These are phyloP conservation scores for Chrysemys picta DNA, from an alignment of 2,113 vertebrate species.

Conservation along the genomic window DNA sequence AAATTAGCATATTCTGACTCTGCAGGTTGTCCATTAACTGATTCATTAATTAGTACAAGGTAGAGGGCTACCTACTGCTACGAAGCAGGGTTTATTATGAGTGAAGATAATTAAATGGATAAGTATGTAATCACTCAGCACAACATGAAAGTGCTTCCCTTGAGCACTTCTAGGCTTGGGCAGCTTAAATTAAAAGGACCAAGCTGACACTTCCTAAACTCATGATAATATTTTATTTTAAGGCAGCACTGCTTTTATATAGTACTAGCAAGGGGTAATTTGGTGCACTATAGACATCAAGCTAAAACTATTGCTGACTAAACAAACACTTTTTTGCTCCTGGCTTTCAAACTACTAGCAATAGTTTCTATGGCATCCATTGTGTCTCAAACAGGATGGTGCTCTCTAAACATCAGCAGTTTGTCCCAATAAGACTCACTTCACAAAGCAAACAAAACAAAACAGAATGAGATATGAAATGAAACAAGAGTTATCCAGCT, in stretches of 20 bases:
- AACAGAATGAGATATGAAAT: not conserved
- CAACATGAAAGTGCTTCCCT: slow-evolving; percentile 39
- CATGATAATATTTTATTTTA: slow-evolving; percentile 19
- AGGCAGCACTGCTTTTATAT: not conserved
- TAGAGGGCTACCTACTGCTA: slow-evolving; percentile 56
- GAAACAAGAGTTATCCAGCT: not conserved
- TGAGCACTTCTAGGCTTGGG: slow-evolving; percentile 8
- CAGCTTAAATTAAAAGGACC: slow-evolving; percentile 21
- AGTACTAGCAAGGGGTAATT: not conserved
- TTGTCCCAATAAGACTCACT: not conserved
- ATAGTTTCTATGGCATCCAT: not conserved
- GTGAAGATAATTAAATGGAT: slow-evolving; percentile 64
- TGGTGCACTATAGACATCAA: not conserved
- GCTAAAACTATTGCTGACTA: not conserved
- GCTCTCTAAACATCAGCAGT: not conserved
- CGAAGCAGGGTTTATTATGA: slow-evolving; percentile 50
- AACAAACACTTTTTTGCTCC: slow-evolving; percentile 12
- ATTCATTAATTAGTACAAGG: slow-evolving; percentile 72
- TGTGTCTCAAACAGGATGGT: not conserved
- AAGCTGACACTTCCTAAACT: not conserved
- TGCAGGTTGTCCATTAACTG: slow-evolving; percentile 69
- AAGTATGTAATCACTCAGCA: slow-evolving; percentile 57
- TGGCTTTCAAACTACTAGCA: not conserved
- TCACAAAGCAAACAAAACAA: not conserved
- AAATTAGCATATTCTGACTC: slow-evolving; percentile 60